These are phyloP conservation scores for Rhyzopertha dominica DNA, from an alignment of 1,140 invertebrate genomes.

Conservation along the genomic window DNA sequence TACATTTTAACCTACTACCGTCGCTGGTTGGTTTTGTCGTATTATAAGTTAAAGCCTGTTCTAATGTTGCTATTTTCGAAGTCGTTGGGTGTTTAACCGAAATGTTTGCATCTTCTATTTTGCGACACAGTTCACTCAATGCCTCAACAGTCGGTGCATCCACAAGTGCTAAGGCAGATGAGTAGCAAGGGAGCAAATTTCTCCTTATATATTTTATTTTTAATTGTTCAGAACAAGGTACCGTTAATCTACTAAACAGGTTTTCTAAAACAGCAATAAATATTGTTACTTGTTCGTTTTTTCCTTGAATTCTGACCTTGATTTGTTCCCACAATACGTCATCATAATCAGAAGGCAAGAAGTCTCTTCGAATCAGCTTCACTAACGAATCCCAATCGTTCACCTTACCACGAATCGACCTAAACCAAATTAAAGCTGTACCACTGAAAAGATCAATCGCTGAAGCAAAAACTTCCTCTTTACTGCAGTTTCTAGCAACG, in stretches of 20 bases:
- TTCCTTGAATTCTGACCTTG: constrained; percentile 29
- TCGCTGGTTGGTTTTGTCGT: no score
- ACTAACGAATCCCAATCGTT: constrained; percentile 9
- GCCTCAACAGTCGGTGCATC: constrained; percentile 4
- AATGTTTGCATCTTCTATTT: constrained; percentile 7
- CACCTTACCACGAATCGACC: constrained; percentile 21
- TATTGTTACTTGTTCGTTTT: constrained; percentile 29
- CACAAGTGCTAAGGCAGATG: constrained; percentile 4
- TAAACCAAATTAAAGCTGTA: constrained; percentile 33
- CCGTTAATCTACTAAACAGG: constrained; percentile 33
- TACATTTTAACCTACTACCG: no score
- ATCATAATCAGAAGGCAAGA: constrained; percentile 25
- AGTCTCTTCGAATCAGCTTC: constrained; percentile 15
- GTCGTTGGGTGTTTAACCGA: no score
- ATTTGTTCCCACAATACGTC: constrained; percentile 36
- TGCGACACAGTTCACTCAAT: constrained; percentile 1
- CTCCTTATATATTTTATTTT: constrained; percentile 30
- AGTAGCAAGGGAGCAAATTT: constrained; percentile 32
- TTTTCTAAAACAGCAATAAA: constrained; percentile 36
- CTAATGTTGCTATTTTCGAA: no score
- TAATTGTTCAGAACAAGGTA: constrained; percentile 23
- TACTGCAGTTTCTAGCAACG: constrained; percentile 1
- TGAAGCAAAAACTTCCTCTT: constrained; percentile 9
- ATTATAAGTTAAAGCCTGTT: no score
- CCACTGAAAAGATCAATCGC: constrained; percentile 33